Conservation (phyloP, 2,113 vertebrate genomes). For the Gymnogyps californianus region DNA sequence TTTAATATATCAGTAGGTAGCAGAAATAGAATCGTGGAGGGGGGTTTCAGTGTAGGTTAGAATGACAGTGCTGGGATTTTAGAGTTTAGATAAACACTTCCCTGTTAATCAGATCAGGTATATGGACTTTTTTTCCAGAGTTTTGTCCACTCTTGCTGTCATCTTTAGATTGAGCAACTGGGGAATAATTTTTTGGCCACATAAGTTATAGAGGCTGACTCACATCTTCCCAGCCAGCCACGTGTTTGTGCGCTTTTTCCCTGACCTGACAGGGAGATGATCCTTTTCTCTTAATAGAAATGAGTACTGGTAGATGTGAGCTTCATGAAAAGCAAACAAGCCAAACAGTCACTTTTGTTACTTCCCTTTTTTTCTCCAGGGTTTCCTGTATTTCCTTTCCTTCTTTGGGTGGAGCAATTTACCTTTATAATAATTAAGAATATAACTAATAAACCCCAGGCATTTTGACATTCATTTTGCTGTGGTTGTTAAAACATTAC, state of each 20-base stretch:
- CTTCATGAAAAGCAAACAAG: neutral
- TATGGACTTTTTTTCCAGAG: neutral
- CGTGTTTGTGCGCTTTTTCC: neutral
- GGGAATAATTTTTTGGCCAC: neutral
- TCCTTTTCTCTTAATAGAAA: slow-evolving; percentile 14
- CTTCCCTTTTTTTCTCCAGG: neutral
- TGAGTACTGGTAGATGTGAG: neutral
- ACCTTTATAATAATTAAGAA: neutral
- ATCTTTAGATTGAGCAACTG: neutral
- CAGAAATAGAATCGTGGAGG: slow-evolving; percentile 46
- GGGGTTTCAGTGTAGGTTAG: neutral
- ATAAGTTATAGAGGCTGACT: neutral
- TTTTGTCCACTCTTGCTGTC: neutral
- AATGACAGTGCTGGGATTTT: neutral
- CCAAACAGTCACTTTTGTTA: neutral
- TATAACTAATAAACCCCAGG: neutral
- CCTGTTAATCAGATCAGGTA: neutral
- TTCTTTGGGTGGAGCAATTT: neutral
- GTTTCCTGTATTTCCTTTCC: neutral
- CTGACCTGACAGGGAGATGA: neutral
- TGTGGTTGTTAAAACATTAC: neutral
- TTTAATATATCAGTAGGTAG: slow-evolving; percentile 55
- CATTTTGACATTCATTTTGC: neutral
- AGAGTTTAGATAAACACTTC: neutral
- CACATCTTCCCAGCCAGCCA: neutral